These are phyloP conservation scores for Ophioninae sp. DNA, from an alignment of 2,888 invertebrate species.

Conservation along the genomic window DNA sequence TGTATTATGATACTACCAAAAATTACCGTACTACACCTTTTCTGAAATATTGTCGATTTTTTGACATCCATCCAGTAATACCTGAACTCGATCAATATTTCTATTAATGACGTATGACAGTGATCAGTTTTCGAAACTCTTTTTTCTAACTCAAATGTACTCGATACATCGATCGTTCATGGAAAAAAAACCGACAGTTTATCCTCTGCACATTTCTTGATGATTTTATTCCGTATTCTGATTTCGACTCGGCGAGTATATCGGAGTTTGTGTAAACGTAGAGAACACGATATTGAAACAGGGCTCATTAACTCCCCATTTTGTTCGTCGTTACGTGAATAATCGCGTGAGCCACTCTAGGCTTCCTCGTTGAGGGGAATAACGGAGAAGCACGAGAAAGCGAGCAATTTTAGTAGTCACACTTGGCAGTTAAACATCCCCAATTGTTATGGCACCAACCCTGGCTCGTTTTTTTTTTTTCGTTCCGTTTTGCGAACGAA, in stretches of 20 bases:
- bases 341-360: conserved; percentile 38
- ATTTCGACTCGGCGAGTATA: background rate
- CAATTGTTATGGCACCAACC: background rate
- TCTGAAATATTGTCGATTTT: no score
- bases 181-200: background rate
- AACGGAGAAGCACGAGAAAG: conserved; percentile 30
- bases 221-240: background rate
- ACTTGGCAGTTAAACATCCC: conserved; percentile 1
- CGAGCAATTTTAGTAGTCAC: conserved; percentile 29
- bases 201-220: background rate
- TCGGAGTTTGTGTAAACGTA: conserved; percentile 13
- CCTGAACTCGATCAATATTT: background rate
- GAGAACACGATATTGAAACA: background rate
- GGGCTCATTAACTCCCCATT: background rate
- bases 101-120: background rate
- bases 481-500: background rate
- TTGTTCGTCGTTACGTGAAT: conserved; percentile 33
- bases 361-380: conserved; percentile 17
- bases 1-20: no score
- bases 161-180: background rate
- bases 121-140: background rate
- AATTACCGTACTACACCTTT: no score
- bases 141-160: background rate
- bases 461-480: background rate
- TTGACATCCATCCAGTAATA: no score